Conservation (phyloP, 1,140 invertebrate genomes). For the Achatina immaculata region DNA sequence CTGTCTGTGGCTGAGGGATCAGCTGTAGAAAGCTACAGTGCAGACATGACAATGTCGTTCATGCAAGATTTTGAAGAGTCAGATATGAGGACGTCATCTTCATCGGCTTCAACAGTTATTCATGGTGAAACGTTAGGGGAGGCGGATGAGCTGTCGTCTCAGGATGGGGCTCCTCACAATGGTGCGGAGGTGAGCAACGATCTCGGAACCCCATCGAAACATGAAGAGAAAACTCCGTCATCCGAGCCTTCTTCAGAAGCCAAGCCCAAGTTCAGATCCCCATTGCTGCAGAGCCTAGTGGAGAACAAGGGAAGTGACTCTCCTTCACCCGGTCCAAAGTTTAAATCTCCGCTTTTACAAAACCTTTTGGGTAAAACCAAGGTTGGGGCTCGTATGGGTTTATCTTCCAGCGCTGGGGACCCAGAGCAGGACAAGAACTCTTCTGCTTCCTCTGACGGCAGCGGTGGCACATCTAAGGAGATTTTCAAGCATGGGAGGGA, state of each 20-base stretch:
- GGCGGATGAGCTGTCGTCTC: background rate
- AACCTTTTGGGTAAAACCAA: constrained; percentile 57
- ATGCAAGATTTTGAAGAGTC: background rate
- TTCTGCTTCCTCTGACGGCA: background rate
- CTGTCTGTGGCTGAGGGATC: background rate
- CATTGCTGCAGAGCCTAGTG: constrained; percentile 61
- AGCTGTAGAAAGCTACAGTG: constrained; percentile 10
- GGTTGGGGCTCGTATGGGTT: constrained; percentile 43
- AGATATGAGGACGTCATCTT: background rate
- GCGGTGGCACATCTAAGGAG: constrained; percentile 29
- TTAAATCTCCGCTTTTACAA: constrained; percentile 58
- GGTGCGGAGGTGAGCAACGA: constrained; percentile 13
- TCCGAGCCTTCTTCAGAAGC: constrained; percentile 24
- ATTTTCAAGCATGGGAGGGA: constrained; percentile 31
- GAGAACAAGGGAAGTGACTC: constrained; percentile 48
- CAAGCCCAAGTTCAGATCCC: constrained; percentile 63
- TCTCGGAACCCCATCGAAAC: constrained; percentile 10
- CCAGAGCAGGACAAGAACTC: constrained; percentile 33
- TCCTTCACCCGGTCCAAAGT: constrained; percentile 41
- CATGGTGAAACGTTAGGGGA: constrained; percentile 10
- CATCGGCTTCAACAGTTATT: background rate
- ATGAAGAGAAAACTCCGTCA: background rate
- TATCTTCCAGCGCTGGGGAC: constrained; percentile 42
- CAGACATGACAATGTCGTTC: constrained; percentile 15
- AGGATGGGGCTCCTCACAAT: constrained; percentile 15